phyloP scores from a whole-genome alignment of 2,797 vertebrate genomes.

The Nyctalus aviator region DNA sequence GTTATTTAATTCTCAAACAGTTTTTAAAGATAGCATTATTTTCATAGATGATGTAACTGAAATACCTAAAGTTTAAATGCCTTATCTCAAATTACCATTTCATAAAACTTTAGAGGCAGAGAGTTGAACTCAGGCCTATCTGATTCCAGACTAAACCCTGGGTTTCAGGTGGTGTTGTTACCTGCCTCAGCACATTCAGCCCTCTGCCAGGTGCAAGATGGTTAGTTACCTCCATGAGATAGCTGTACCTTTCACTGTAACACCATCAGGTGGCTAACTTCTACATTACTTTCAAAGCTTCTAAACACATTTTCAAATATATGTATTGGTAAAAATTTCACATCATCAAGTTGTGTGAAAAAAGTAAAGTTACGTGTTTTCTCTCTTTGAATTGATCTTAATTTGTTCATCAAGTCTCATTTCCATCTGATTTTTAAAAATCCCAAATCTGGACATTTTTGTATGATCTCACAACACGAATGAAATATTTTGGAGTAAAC shows the following conservation, averaged over 20 bases:
- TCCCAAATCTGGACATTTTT: neutral
- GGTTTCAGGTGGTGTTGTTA: neutral
- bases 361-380: neutral
- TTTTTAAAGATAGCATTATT: neutral
- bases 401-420: neutral
- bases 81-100: neutral
- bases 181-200: neutral
- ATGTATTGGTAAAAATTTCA: neutral
- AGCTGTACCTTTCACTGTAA: neutral
- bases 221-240: neutral
- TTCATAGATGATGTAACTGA: neutral
- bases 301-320: neutral
- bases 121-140: neutral
- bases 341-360: conserved; percentile 5
- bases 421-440: neutral
- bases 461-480: neutral
- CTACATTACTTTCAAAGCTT: neutral
- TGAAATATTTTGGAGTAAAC: neutral
- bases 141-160: neutral
- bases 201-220: neutral
- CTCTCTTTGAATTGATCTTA: neutral
- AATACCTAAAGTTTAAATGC: neutral
- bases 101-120: neutral
- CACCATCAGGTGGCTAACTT: neutral
- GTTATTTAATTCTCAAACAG: conserved; percentile 11